Conservation (phyloP, 1,140 invertebrate species). For the Trichomalopsis sarcophagae region DNA sequence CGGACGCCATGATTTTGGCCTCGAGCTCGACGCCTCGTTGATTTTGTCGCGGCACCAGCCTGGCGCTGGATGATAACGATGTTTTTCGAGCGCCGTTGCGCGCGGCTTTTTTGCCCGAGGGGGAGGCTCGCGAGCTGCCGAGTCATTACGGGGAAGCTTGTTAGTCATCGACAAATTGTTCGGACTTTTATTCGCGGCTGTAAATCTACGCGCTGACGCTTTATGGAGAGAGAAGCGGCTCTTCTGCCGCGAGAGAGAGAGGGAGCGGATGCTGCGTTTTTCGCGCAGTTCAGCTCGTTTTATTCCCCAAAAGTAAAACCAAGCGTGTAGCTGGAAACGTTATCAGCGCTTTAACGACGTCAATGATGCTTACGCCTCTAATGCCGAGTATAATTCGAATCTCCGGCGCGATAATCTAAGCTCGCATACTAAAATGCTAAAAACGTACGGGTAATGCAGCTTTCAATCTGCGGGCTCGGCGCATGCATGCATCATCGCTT, state of each 20-base stretch:
- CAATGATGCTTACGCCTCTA: too few species aligned
- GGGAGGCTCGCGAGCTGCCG: background rate
- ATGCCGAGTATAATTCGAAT: too few species aligned
- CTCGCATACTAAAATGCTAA: background rate
- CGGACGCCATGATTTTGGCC: background rate
- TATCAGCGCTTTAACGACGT: too few species aligned
- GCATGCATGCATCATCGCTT: slow-evolving; percentile 10
- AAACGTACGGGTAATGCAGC: slow-evolving; percentile 1
- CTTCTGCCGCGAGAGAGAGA: too few species aligned
- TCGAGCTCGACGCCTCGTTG: slow-evolving; percentile 15
- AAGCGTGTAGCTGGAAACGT: too few species aligned
- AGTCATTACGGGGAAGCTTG: slow-evolving; percentile 40
- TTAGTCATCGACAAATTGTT: slow-evolving; percentile 46
- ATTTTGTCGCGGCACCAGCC: slow-evolving; percentile 34
- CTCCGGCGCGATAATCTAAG: too few species aligned
- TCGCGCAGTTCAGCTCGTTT: background rate
- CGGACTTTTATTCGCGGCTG: slow-evolving; percentile 47
- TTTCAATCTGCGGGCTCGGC: slow-evolving; percentile 11
- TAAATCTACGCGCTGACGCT: slow-evolving; percentile 42
- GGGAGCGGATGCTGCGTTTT: background rate
- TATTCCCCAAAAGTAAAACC: background rate
- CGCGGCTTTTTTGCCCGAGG: background rate
- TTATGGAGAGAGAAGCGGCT: slow-evolving; percentile 24
- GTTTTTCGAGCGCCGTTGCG: slow-evolving; percentile 1
- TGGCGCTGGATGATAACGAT: slow-evolving; percentile 8